Percentiles rank a stretch among this genome's conserved stretches.
Conservation (phyloP, 2,797 vertebrate species). For the Anolis apletophallus region DNA sequence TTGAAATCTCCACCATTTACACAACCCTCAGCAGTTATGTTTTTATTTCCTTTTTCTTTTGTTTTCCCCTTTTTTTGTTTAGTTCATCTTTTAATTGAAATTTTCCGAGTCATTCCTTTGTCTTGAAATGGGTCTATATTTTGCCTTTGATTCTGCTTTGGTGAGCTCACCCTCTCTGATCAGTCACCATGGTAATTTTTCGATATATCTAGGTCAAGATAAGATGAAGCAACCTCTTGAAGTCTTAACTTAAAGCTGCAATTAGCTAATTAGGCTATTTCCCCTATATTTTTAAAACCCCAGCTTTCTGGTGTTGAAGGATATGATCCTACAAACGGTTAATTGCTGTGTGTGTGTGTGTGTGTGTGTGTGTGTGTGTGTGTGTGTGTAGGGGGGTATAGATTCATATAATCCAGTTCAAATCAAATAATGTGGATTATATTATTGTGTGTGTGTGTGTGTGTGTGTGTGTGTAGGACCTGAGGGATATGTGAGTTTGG, state of each 20-base stretch:
- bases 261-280: slow-evolving; percentile 52
- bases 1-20: background rate
- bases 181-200: slow-evolving; percentile 74
- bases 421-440: too few relatives aligned
- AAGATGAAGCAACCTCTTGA: slow-evolving; percentile 62
- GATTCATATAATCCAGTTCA: too few relatives aligned
- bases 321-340: background rate
- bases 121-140: slow-evolving; percentile 70
- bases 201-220: slow-evolving; percentile 73
- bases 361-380: too few relatives aligned
- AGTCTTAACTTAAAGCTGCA: slow-evolving; percentile 60
- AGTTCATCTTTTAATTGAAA: slow-evolving; percentile 59
- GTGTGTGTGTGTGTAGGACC: too few relatives aligned
- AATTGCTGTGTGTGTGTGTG: too few relatives aligned
- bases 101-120: slow-evolving; percentile 69
- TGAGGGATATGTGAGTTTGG: too few relatives aligned
- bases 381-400: too few relatives aligned
- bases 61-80: slow-evolving; percentile 35
- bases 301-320: slow-evolving; percentile 26
- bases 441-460: too few relatives aligned
- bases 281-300: slow-evolving; percentile 28
- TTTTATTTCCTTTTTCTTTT: slow-evolving; percentile 41
- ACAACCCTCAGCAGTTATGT: background rate
- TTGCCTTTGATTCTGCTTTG: slow-evolving; percentile 68
- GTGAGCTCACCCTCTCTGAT: slow-evolving; percentile 69